phyloP scores from a whole-genome alignment of 2,797 vertebrate genomes.

The Myripristis murdjan region DNA sequence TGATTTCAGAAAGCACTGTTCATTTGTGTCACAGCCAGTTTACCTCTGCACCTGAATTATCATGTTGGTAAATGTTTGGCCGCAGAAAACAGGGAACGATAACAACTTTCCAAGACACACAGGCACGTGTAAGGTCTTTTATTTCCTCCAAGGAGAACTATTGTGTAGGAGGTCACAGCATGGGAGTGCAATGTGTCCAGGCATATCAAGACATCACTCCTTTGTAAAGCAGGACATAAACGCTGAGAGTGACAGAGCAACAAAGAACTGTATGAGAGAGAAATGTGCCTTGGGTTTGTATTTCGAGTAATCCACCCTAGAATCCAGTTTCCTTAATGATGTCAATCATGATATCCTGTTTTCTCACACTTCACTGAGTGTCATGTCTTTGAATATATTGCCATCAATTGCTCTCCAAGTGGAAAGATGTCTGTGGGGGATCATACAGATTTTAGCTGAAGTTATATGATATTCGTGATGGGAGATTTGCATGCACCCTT shows the following conservation, averaged over 20 bases:
- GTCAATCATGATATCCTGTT: conserved; percentile 19
- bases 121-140: conserved; percentile 17
- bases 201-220: background rate
- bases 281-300: background rate
- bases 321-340: background rate
- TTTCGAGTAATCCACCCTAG: conserved; percentile 2
- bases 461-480: conserved; percentile 1
- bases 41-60: conserved; percentile 1
- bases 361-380: conserved; percentile 13
- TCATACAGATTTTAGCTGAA: conserved; percentile 4
- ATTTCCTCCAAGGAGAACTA: background rate
- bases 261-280: background rate
- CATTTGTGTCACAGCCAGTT: background rate
- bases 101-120: conserved; percentile 35
- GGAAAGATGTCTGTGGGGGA: background rate
- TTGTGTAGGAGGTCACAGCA: background rate
- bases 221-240: background rate
- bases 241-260: background rate
- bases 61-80: background rate
- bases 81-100: conserved; percentile 25
- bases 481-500: background rate
- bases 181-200: conserved; percentile 2
- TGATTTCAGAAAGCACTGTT: conserved; percentile 2
- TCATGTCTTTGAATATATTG: background rate
- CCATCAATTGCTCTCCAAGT: background rate